Evolutionary conservation across 2,113 vertebrate genomes (phyloP).

Genomic region (Piliocolobus tephrosceles): DNA sequence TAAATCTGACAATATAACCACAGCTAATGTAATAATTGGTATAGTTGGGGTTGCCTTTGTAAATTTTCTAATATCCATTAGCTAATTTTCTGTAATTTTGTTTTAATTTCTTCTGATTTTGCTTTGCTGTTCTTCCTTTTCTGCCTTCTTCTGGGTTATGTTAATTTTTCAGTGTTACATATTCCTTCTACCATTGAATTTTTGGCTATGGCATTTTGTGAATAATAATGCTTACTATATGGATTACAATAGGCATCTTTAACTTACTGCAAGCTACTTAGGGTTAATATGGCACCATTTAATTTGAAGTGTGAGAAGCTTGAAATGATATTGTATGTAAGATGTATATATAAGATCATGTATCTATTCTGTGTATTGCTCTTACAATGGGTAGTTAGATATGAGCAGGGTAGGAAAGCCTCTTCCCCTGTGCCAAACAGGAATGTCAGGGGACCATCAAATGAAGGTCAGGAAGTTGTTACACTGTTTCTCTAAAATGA

Average conservation of each 20-base stretch:
- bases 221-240: neutral
- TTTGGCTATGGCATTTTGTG: neutral
- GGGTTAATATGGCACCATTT: neutral
- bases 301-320: neutral
- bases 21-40: neutral
- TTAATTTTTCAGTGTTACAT: neutral
- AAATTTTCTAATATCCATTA: neutral
- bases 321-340: neutral
- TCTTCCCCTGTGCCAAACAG: too few species aligned
- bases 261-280: neutral
- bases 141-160: neutral
- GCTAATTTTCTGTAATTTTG: neutral
- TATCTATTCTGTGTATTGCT: too few species aligned
- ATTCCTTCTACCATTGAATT: neutral
- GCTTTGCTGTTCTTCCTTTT: neutral
- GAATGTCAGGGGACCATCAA: too few species aligned
- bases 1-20: neutral
- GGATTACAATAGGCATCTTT: neutral
- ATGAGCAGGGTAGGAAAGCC: too few species aligned
- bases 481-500: too few species aligned
- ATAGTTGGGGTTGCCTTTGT: neutral
- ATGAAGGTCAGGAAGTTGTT: too few species aligned
- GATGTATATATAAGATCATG: too few species aligned
- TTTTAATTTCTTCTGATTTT: neutral
- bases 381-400: too few species aligned